Evolutionary conservation across 2,797 vertebrate genomes (phyloP).

Genomic region (Octomys mimax): DNA sequence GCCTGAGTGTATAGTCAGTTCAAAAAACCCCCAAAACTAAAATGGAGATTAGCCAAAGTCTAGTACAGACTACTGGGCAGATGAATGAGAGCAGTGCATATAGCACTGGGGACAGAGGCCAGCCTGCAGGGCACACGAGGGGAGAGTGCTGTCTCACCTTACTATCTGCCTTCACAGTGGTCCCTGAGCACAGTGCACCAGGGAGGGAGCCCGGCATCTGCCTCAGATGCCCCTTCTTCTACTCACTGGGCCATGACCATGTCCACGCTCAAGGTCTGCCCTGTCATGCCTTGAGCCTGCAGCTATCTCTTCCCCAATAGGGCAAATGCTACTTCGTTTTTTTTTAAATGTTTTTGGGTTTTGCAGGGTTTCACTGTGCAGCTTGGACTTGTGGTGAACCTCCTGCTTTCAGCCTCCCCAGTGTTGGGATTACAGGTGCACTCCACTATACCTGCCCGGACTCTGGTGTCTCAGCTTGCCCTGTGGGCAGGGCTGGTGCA

Average conservation of each 20-base stretch:
- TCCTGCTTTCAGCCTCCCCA: too few relatives aligned
- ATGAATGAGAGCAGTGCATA: not conserved
- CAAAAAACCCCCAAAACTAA: not conserved
- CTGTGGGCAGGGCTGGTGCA: too few relatives aligned
- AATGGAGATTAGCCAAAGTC: not conserved
- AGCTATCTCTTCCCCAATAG: not conserved
- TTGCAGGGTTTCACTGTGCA: too few relatives aligned
- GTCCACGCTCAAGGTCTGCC: not conserved
- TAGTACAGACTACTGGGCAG: not conserved
- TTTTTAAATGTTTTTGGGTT: too few relatives aligned
- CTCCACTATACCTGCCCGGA: too few relatives aligned
- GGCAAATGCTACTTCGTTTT: too few relatives aligned
- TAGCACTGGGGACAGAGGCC: not conserved
- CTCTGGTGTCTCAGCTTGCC: too few relatives aligned
- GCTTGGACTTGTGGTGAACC: too few relatives aligned
- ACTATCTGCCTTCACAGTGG: not conserved
- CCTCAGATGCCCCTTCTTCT: not conserved
- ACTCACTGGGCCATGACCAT: not conserved
- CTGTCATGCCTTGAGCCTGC: not conserved
- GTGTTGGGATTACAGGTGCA: too few relatives aligned
- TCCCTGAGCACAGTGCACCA: not conserved
- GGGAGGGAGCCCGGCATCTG: not conserved
- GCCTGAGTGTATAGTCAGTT: not conserved
- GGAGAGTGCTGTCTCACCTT: not conserved
- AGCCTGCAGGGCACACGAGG: accelerated